Evolutionary conservation across 2,113 vertebrate species (phyloP).

Genomic region (Hiodon alosoides): DNA sequence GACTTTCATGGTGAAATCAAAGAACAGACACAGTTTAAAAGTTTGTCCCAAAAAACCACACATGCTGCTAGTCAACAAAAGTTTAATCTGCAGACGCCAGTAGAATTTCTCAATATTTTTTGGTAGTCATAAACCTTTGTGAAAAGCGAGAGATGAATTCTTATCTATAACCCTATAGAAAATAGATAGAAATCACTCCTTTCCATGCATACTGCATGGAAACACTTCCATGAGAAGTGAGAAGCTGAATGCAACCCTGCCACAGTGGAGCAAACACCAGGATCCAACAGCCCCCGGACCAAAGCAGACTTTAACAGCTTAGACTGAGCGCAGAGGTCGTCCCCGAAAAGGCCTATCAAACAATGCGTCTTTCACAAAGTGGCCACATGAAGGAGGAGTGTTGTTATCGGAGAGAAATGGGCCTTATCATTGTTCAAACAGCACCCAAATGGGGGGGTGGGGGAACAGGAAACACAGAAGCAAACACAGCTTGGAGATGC

Average conservation of each 20-base stretch:
- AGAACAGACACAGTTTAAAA: constrained; percentile 1
- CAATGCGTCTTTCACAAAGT: constrained; percentile 38
- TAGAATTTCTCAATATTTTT: constrained; percentile 1
- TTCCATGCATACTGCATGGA: not conserved
- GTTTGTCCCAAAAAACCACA: not conserved
- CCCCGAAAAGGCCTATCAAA: constrained; percentile 5
- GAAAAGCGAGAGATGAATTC: not conserved
- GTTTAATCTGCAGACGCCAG: not conserved
- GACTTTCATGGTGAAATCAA: constrained; percentile 23
- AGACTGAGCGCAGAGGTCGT: not conserved
- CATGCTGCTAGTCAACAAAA: not conserved
- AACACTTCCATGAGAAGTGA: not conserved
- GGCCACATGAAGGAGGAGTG: constrained; percentile 8
- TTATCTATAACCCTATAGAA: too few relatives aligned
- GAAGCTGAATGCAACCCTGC: not conserved
- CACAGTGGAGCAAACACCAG: not conserved
- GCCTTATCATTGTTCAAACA: constrained; percentile 59
- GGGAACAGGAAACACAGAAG: constrained; percentile 49
- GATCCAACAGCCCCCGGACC: not conserved
- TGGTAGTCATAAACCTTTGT: not conserved
- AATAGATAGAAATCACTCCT: too few relatives aligned
- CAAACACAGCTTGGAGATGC: constrained; percentile 56
- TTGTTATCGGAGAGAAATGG: constrained; percentile 28
- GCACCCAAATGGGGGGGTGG: constrained; percentile 44
- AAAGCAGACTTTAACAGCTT: not conserved